phyloP scores from a whole-genome alignment of 2,797 vertebrate genomes.

The Phaenicophaeus curvirostris region DNA sequence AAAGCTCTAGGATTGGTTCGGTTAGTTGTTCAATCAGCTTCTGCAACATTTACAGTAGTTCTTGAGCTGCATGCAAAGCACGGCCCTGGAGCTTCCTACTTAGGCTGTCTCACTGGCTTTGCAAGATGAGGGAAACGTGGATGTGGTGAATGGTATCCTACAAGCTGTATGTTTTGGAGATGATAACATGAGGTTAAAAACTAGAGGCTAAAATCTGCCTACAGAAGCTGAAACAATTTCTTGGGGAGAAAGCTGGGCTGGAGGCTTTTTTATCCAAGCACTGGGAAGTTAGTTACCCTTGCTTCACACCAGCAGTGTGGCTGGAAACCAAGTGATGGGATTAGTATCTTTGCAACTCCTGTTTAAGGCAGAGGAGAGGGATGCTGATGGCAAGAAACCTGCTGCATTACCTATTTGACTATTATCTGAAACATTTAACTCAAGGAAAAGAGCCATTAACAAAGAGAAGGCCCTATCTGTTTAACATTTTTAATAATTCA shows the following conservation, averaged over 20 bases:
- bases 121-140: neutral
- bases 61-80: neutral
- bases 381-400: neutral
- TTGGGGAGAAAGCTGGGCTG: neutral
- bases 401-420: neutral
- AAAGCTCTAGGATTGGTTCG: neutral
- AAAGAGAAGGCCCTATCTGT: neutral
- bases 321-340: neutral
- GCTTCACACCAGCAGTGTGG: neutral
- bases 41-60: too few relatives aligned
- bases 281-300: rapidly evolving
- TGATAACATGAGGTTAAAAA: neutral
- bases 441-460: neutral
- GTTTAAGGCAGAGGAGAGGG: neutral
- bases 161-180: neutral
- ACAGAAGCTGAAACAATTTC: neutral
- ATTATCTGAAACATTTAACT: neutral
- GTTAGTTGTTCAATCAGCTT: neutral
- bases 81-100: neutral
- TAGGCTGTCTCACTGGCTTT: neutral
- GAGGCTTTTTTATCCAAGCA: neutral
- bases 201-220: neutral
- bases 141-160: neutral
- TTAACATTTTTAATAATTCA: neutral
- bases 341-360: neutral